Base-by-base conservation (phyloP, 2,113 vertebrate species). In the Cepphus grylle region DNA sequence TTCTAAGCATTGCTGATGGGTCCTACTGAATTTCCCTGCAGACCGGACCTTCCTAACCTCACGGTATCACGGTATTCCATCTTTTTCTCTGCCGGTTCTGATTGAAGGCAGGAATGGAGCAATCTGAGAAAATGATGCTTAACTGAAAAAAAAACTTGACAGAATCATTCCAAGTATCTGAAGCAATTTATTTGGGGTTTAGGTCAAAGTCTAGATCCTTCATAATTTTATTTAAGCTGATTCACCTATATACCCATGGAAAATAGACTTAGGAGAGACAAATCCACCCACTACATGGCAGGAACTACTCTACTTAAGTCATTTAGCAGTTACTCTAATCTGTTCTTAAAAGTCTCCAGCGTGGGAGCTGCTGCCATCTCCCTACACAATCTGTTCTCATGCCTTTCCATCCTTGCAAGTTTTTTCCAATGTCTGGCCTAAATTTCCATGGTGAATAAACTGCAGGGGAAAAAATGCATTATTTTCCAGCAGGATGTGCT, bases 311-410 rank as follows among this genome's bases (percentile, higher is more conserved):
- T 61, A 72, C 88, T 92, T 69, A 76, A 93, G 70, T 94, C 1
- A 96, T 95, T 89, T 85, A 94, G 87, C 73, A 90, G 87, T 94
- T 87, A 76, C 65, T 79, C 36, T 96, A 91, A 96, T 87, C 70
- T 87, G 78, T 72, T 93, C 78, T 87, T 91, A 61, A 91, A 95
- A 91, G 84, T 72, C 65, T 93, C 53, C 81, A 76, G 78, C 2
- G 34, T 95, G 78, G 87, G 81, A 94, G 78, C 87, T 96, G 84
- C 61, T 94, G 70, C 65, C 70, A 72, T 93, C 78, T 94, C 78
- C 65, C 78, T 49, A 49, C 21, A 82, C 88, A 94, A 82, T 90
- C 61, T 95, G 87, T 91, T 96, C 78, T 84, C 19, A n/a, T 56
- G 66, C 62, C 70, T 97, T 87, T 89, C 65, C 58, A 81, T 43